phyloP scores from a whole-genome alignment of 2,888 invertebrate species.

The Acronicta leporina region DNA sequence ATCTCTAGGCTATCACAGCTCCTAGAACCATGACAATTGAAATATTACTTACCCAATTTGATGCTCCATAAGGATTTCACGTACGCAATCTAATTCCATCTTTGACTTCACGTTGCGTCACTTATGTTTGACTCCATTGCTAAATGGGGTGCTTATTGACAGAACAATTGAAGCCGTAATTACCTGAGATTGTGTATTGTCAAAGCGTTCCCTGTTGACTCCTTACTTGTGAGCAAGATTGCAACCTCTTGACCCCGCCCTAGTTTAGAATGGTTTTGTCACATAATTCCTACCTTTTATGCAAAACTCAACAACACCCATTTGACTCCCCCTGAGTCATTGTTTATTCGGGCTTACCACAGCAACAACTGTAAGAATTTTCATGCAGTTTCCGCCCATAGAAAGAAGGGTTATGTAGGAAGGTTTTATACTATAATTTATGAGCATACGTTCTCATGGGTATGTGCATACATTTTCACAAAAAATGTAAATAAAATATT shows the following conservation, averaged over 20 bases:
- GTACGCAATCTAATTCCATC: neutral
- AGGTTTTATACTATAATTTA: too few species aligned
- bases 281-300: neutral
- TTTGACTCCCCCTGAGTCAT: too few species aligned
- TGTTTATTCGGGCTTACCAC: too few species aligned
- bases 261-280: constrained; percentile 2
- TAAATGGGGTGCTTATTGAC: neutral
- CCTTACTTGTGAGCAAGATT: constrained; percentile 26
- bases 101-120: neutral
- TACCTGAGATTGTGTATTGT: constrained; percentile 23
- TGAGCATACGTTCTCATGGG: too few species aligned
- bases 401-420: too few species aligned
- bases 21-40: neutral
- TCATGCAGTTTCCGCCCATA: too few species aligned
- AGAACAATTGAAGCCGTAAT: constrained; percentile 30
- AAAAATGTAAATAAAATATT: too few species aligned
- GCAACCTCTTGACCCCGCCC: constrained; percentile 22
- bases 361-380: too few species aligned
- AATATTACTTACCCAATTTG: neutral
- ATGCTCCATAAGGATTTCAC: neutral
- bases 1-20: neutral
- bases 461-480: too few species aligned
- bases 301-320: neutral
- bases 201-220: constrained; percentile 33
- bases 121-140: constrained; percentile 4